Evolutionary conservation across 92 coral and sea anemone genomes (phyloP).

Genomic region (Actinostola sp.): DNA sequence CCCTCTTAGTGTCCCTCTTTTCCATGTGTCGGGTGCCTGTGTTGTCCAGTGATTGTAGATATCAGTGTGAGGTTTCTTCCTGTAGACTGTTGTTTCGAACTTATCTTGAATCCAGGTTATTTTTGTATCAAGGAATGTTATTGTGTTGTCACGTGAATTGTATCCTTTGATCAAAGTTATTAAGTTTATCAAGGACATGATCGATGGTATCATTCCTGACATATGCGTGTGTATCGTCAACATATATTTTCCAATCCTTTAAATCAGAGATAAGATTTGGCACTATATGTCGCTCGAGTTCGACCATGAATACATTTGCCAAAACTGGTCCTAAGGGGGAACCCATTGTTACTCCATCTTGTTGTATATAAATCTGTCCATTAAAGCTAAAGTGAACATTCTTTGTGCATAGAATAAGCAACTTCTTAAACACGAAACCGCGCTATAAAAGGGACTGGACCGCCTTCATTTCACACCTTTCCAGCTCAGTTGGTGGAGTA

Average conservation of each 20-base stretch:
- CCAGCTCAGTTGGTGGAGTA: no score
- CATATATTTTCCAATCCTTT: constrained; percentile 5
- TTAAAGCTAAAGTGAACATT: constrained; percentile 23
- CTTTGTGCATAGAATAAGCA: constrained; percentile 13
- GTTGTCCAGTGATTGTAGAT: constrained; percentile 15
- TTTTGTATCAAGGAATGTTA: background rate
- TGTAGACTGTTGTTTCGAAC: background rate
- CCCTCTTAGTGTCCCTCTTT: background rate
- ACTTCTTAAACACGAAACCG: no score
- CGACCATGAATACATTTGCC: background rate
- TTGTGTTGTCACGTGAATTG: constrained; percentile 18
- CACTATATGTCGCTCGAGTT: background rate
- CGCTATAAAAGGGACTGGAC: no score
- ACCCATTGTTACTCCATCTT: constrained; percentile 23
- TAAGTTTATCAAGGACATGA: constrained; percentile 2
- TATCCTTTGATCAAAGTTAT: background rate
- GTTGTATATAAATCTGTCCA: constrained; percentile 5
- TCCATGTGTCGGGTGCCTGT: constrained; percentile 4
- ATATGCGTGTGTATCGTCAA: constrained; percentile 10
- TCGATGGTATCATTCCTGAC: constrained; percentile 12
- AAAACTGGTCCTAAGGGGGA: constrained; percentile 16
- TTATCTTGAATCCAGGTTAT: background rate
- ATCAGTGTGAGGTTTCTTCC: constrained; percentile 2
- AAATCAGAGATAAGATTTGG: background rate
- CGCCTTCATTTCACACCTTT: no score